Evolutionary conservation across 2,113 vertebrate genomes (phyloP).

Genomic region (Ictidomys tridecemlineatus): DNA sequence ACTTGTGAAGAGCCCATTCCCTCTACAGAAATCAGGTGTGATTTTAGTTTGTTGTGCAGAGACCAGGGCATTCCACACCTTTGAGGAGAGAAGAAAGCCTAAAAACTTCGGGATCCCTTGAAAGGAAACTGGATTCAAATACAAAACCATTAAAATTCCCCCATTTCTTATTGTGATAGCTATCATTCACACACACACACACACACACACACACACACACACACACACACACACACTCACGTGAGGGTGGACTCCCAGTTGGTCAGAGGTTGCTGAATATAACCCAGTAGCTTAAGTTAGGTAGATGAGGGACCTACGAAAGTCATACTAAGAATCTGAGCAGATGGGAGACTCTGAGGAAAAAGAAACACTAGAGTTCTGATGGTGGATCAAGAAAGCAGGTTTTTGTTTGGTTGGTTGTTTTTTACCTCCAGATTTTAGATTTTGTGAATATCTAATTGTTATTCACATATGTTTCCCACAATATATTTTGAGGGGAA

Average conservation of each 20-base stretch:
- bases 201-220: no score
- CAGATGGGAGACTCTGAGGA: background rate
- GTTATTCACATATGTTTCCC: background rate
- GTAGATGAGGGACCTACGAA: background rate
- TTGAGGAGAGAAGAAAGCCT: background rate
- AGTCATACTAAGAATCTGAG: background rate
- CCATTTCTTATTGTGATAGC: background rate
- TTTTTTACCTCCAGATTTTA: background rate
- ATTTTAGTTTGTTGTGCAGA: background rate
- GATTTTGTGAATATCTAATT: background rate
- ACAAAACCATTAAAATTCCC: conserved; percentile 8
- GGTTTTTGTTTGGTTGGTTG: background rate
- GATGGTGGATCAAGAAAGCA: background rate
- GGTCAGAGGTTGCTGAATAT: background rate
- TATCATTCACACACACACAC: no score
- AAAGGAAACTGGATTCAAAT: conserved; percentile 21
- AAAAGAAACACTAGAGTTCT: background rate
- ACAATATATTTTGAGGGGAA: background rate
- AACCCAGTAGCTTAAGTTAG: background rate
- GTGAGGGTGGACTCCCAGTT: background rate
- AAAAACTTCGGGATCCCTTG: background rate
- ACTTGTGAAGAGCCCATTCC: background rate
- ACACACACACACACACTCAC: background rate
- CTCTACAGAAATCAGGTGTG: conserved; percentile 21
- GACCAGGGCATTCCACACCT: background rate